Base-by-base conservation (phyloP, 1,140 invertebrate species). In the Lutraria rhynchaena region DNA sequence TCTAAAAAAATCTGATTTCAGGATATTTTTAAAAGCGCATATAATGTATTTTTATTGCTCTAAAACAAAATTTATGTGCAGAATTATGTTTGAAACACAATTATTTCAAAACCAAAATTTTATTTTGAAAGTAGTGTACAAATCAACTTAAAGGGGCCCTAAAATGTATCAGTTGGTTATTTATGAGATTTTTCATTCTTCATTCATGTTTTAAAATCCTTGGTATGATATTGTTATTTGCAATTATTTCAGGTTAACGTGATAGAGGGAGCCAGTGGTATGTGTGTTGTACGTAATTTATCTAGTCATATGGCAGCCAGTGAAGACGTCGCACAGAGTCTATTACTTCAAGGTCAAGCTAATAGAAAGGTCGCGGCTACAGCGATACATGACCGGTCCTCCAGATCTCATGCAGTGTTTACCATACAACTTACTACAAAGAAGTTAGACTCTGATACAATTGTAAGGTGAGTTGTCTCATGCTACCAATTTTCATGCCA, bases 341-440 rank as follows among this genome's bases (percentile, higher is more conserved):
- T 95, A 3, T 89, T 95, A 4, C 93, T 93, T 81, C 86, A 94
- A 63, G 95, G 95, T 75, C 94, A 95, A 87, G 93, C 93, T 11
- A 95, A 95, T 85, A 94, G 95, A 82, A 93, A 93, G 31, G 94
- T 94, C 44, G 94, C 94, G 2, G 94, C 95, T 80, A 92, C 92
- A 58, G 83, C 84, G 13, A 86, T 90, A 37, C 88, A 90, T 75
- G 86, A 88, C 75, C 75, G 88, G 49, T 95, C 95, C 7, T 95
- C 95, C 2, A 91, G 95, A 84, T 95, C 95, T 1, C 95, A 95
- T 87, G 95, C 95, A 81, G 94, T 95, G 53, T 95, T 95, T 87
- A 95, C 95, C 0, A 93, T 95, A 55, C 93, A 95, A 81, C 82
- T 95, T 3, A 92, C 92, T 3, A 88, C 92, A 11, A 93, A 93